These are phyloP conservation scores for Falco novaeseelandiae DNA, from an alignment of 2,797 vertebrate genomes.

Conservation along the genomic window DNA sequence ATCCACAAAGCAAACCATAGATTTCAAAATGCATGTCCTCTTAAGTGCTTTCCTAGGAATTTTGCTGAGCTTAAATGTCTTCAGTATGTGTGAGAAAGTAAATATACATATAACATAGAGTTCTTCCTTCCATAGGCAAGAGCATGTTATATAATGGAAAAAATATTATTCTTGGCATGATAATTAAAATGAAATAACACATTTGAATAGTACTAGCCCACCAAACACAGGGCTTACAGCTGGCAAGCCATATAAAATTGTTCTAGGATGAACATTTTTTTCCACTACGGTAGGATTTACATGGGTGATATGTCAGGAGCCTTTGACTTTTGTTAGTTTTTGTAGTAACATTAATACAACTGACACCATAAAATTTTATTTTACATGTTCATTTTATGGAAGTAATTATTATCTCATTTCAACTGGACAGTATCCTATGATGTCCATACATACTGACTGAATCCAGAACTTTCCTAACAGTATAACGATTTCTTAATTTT, in stretches of 20 bases:
- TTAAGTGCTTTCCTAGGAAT: not conserved
- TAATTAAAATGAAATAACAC: constrained; percentile 34
- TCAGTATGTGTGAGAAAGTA: constrained; percentile 34
- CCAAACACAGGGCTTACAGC: not conserved
- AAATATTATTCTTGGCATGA: constrained; percentile 55
- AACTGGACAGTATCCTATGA: not conserved
- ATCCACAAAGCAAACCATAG: not conserved
- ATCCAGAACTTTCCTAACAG: not conserved
- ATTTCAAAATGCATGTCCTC: not conserved
- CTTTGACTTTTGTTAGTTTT: constrained; percentile 40
- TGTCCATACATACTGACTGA: not conserved
- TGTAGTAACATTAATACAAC: not conserved
- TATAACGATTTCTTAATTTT: not conserved
- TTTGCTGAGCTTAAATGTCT: constrained; percentile 39
- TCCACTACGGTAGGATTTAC: not conserved
- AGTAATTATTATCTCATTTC: not conserved
- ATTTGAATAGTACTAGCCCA: constrained; percentile 25
- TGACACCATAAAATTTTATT: not conserved
- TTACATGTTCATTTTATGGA: not conserved
- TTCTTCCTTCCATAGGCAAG: constrained; percentile 10
- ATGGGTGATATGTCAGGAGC: not conserved
- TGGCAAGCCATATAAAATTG: not conserved
- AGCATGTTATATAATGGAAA: not conserved
- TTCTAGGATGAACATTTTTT: not conserved
- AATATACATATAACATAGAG: constrained; percentile 32